Percentiles rank a stretch among this genome's conserved stretches.
These are phyloP conservation scores for Theristus sp. DNA, from an alignment of 2,888 invertebrate species.

Conservation along the genomic window DNA sequence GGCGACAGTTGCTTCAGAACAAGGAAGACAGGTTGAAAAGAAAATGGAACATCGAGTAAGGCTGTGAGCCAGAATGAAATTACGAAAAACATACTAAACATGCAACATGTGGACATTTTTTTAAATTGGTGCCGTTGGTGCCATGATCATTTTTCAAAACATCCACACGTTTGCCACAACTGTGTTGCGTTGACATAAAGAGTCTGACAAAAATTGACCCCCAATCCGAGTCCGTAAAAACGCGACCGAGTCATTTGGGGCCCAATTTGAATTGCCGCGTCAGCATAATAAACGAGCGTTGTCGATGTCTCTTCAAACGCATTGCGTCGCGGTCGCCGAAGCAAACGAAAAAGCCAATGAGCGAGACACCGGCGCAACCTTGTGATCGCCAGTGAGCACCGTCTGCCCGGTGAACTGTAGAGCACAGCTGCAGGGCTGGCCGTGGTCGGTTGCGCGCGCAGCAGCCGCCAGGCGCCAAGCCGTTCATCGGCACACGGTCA, in stretches of 20 bases:
- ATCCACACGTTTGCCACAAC: too few species aligned
- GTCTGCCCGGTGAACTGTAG: not conserved
- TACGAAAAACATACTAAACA: not conserved
- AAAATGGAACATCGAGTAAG: not conserved
- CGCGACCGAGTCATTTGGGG: too few species aligned
- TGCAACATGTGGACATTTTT: not conserved
- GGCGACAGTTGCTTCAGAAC: not conserved
- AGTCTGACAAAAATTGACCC: too few species aligned
- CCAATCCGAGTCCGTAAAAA: too few species aligned
- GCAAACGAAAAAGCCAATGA: not conserved
- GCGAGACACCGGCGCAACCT: not conserved
- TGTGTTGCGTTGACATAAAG: too few species aligned
- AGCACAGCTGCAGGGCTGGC: too few species aligned
- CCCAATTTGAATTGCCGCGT: too few species aligned
- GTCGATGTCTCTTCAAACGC: not conserved
- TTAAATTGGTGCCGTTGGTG: too few species aligned
- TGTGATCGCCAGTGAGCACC: not conserved
- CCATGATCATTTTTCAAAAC: too few species aligned
- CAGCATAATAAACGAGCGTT: too few species aligned
- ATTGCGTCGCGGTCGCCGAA: not conserved
- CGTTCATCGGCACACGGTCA: conserved; percentile 71
- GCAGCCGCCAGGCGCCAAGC: conserved; percentile 31
- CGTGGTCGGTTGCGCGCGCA: too few species aligned
- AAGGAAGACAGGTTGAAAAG: not conserved
- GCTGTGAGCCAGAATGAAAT: not conserved